A percentile compares a stretch with the other conserved stretches of the same genome.
These are phyloP conservation scores for Hymenopus coronatus DNA, from an alignment of 2,888 invertebrate species.

Conservation along the genomic window DNA sequence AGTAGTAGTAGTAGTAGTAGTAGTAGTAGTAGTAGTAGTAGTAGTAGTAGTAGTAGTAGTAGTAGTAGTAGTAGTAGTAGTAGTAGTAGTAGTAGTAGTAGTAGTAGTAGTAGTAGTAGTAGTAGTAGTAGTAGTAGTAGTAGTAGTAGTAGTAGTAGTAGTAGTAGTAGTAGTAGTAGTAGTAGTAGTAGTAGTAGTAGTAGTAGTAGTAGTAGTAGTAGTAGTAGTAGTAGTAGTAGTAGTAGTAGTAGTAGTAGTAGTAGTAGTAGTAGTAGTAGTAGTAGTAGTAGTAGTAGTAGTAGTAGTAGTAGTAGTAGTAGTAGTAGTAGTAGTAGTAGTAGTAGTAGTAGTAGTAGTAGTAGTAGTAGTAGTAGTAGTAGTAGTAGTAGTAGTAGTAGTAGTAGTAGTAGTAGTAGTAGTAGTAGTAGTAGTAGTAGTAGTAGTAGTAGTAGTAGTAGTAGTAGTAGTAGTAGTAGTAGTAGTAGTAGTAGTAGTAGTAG, in stretches of 20 bases:
- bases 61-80: no score
- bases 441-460: not conserved
- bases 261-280: not conserved
- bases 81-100: no score
- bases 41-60: no score
- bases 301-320: not conserved
- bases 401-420: not conserved
- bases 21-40: no score
- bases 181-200: not conserved
- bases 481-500: not conserved
- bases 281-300: not conserved
- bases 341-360: not conserved
- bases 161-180: no score
- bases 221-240: not conserved
- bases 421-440: not conserved
- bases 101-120: no score
- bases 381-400: not conserved
- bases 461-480: not conserved
- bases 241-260: not conserved
- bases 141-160: no score
- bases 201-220: not conserved
- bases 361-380: not conserved
- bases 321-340: not conserved
- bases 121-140: no score
- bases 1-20: no score